phyloP scores from a whole-genome alignment of 2,888 invertebrate genomes.

The Amphipyra berbera region DNA sequence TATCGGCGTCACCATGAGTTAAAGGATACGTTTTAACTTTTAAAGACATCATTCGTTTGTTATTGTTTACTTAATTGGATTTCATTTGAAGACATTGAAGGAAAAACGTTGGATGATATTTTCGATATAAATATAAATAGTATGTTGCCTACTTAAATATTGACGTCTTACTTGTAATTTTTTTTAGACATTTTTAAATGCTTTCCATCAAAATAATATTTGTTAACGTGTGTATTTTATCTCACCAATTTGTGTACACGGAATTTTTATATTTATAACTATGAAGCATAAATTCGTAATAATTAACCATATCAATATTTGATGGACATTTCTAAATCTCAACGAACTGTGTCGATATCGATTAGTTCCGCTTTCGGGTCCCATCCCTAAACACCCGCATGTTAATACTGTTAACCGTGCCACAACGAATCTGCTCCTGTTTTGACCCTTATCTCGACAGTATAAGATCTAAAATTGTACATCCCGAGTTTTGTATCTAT shows the following conservation, averaged over 20 bases:
- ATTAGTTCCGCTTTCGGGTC: constrained; percentile 47
- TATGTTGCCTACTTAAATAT: too few species aligned
- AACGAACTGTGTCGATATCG: constrained; percentile 61
- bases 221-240: not conserved
- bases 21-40: constrained; percentile 21
- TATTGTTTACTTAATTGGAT: constrained; percentile 4
- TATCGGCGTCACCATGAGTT: too few species aligned
- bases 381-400: constrained; percentile 76
- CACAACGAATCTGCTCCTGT: constrained; percentile 58
- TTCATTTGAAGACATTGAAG: constrained; percentile 14
- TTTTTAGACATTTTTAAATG: too few species aligned
- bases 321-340: not conserved
- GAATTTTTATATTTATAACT: not conserved
- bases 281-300: not conserved
- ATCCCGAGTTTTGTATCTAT: constrained; percentile 23
- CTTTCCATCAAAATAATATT: too few species aligned
- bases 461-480: constrained; percentile 60
- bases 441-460: constrained; percentile 59
- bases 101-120: not conserved
- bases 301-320: not conserved
- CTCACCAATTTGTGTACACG: not conserved
- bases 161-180: too few species aligned
- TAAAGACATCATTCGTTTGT: not conserved
- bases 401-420: constrained; percentile 72
- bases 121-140: too few species aligned